Evolutionary conservation across 2,113 vertebrate genomes (phyloP).

Genomic region (Micronisus gabar): DNA sequence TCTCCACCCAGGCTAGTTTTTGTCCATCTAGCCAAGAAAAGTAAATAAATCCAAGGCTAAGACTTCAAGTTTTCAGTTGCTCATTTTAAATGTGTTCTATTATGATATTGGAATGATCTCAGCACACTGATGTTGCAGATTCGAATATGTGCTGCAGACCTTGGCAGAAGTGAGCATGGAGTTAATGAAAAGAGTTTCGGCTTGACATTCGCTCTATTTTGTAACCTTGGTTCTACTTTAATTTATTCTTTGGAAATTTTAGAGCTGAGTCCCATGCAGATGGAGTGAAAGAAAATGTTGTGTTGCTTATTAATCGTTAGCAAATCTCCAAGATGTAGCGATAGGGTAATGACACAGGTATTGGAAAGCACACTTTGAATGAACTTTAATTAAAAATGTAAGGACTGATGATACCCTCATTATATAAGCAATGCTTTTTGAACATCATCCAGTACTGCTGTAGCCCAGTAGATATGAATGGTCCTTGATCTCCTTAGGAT

Average conservation of each 20-base stretch:
- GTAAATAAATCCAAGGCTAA: constrained; percentile 29
- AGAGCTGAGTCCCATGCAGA: background rate
- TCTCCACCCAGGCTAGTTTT: background rate
- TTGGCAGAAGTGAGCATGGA: background rate
- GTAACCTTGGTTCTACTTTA: constrained; percentile 11
- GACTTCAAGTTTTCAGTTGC: background rate
- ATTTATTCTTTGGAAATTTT: constrained; percentile 42
- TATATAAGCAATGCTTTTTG: background rate
- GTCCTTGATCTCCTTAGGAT: background rate
- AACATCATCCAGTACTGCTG: background rate
- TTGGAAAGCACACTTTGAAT: constrained; percentile 8
- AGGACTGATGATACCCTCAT: background rate
- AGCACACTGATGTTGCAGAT: background rate
- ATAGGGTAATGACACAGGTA: constrained; percentile 4
- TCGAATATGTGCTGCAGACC: constrained; percentile 12
- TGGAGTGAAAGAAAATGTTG: constrained; percentile 4
- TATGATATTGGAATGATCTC: constrained; percentile 25
- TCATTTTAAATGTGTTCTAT: constrained; percentile 25
- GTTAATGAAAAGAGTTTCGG: constrained; percentile 32
- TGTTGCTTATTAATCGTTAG: constrained; percentile 19
- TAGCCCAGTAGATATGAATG: constrained; percentile 5
- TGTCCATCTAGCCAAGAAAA: constrained; percentile 34
- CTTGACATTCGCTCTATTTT: constrained; percentile 4
- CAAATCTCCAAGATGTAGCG: background rate
- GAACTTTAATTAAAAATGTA: constrained; percentile 43